phyloP scores from a whole-genome alignment of 2,888 invertebrate species.

The Mechanitis mazaeus region DNA sequence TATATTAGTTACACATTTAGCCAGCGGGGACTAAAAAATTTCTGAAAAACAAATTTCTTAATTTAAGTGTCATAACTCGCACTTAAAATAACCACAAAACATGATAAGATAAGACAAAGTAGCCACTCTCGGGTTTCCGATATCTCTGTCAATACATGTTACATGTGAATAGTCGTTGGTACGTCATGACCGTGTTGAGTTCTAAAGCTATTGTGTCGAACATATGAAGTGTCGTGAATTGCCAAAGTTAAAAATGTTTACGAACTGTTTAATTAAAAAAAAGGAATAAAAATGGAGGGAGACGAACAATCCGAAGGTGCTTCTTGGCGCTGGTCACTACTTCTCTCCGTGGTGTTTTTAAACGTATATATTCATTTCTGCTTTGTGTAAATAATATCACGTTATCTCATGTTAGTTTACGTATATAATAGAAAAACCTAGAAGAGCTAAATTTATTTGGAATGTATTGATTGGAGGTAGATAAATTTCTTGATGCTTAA shows the following conservation, averaged over 20 bases:
- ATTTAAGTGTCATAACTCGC: conserved; percentile 13
- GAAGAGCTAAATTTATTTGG: too few relatives aligned
- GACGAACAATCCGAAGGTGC: conserved; percentile 45
- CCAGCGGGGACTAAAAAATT: too few relatives aligned
- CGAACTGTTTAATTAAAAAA: conserved; percentile 22
- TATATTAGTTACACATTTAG: too few relatives aligned
- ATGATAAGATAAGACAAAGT: conserved; percentile 71
- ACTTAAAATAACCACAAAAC: conserved; percentile 33
- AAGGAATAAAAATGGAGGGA: conserved; percentile 58
- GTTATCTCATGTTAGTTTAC: background rate
- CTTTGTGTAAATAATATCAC: background rate
- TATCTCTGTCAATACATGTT: conserved; percentile 55
- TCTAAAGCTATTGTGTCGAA: conserved; percentile 23
- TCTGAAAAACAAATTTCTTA: background rate
- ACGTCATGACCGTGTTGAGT: conserved; percentile 43
- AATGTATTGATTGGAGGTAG: too few relatives aligned
- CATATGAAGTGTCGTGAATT: conserved; percentile 28
- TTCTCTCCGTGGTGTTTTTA: conserved; percentile 56
- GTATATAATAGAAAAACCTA: background rate
- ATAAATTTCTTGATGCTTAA: too few relatives aligned
- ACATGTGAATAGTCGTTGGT: conserved; percentile 56
- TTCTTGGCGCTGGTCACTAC: conserved; percentile 64
- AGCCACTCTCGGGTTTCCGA: conserved; percentile 56
- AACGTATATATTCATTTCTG: conserved; percentile 53
- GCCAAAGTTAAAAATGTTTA: conserved; percentile 16